Evolutionary conservation across 2,113 vertebrate species (phyloP).

Genomic region (Tichodroma muraria): DNA sequence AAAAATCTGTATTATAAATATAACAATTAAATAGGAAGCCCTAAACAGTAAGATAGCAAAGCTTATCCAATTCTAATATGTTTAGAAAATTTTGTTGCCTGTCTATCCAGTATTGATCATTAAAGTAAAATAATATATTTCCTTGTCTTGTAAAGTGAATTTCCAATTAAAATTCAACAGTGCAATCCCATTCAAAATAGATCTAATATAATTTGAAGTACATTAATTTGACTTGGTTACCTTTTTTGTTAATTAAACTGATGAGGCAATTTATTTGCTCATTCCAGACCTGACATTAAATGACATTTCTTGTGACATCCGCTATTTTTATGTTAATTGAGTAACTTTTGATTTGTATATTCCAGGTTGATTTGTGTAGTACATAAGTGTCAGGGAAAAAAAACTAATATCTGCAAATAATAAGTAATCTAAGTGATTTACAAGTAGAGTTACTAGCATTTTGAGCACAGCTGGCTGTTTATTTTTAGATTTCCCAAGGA

Average conservation of each 20-base stretch:
- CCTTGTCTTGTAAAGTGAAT: background rate
- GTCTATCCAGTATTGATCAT: background rate
- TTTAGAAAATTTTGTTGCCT: background rate
- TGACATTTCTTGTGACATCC: constrained; percentile 65
- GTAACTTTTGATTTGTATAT: constrained; percentile 67
- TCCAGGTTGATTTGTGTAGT: constrained; percentile 54
- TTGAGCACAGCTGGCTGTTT: constrained; percentile 44
- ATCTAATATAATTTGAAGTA: constrained; percentile 42
- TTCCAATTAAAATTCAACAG: constrained; percentile 38
- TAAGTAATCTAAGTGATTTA: constrained; percentile 61
- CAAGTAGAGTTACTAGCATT: constrained; percentile 38
- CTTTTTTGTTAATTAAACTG: constrained; percentile 64
- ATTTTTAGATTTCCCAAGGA: constrained; percentile 51
- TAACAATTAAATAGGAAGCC: background rate
- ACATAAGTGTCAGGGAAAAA: background rate
- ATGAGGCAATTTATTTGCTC: constrained; percentile 61
- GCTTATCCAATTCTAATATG: background rate
- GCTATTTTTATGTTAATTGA: constrained; percentile 68
- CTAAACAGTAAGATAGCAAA: background rate
- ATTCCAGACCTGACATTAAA: constrained; percentile 57
- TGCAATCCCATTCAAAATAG: constrained; percentile 28
- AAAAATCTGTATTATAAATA: background rate
- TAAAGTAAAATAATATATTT: background rate
- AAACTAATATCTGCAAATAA: constrained; percentile 52
- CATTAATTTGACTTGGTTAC: constrained; percentile 57